Evolutionary conservation across 2,113 vertebrate species (phyloP), one percentile per base, ranked within the genome.

Genomic region (Cromileptes altivelis): DNA sequence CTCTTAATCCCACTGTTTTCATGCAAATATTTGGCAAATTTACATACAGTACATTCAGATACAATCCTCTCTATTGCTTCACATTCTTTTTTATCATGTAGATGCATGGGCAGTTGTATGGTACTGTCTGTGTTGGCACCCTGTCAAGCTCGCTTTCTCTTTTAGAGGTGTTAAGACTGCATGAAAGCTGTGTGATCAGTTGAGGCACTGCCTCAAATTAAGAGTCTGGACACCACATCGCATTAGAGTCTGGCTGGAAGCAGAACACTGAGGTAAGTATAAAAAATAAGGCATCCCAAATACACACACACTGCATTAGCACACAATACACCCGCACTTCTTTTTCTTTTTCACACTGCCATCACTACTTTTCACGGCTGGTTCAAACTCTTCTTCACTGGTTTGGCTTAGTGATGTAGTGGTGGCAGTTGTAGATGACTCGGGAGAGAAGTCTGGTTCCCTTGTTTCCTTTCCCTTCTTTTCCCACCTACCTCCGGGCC

Each of bases 321-420:
- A 94, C 40, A 95, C 55, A 77, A 88, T 42, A 84, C 95, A 96
- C 1, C 85, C 85, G 53, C 93, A 95, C 79, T 91, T 94, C 37
- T 92, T 94, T 78, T 89, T 92, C 87, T 94, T 92, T 90, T 94
- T 95, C 50, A 70, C 47, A 6, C 56, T 78, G 47, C 77, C 9
- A 0, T 79, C 55, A 5, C n/a, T 85, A 25, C 42, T 87, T 75
- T 89, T 91, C 6, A 62, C 15, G 23, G 55, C 77, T 40, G 82
- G 70, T 60, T 88, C 86, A 23, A 75, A n/a, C 47, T 75, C 71
- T 65, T 80, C 85, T 27, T 84, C 76, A 62, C 73, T 85, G 80
- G 67, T 25, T 13, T 73, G 82, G 61, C 65, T 86, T 27, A 55
- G 47, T 9, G 84, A 45, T 0, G 80, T 73, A 9, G 50, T 73